A percentile compares a stretch with the other conserved stretches of the same genome.
Evolutionary conservation across 2,888 invertebrate species (phyloP).

Genomic region (Agrilus cyanescens): DNA sequence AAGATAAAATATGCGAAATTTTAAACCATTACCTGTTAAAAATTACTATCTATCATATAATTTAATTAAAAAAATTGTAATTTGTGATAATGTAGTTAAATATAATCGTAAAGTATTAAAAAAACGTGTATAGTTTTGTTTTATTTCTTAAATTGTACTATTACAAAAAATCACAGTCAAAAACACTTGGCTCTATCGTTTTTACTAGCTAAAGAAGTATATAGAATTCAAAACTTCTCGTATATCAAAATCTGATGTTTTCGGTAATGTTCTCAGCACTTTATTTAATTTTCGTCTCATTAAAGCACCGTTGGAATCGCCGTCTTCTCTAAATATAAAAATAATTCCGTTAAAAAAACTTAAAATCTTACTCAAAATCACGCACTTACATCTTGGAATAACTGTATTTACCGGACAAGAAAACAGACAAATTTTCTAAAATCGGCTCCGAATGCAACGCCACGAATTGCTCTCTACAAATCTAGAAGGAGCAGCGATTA

Average conservation of each 20-base stretch:
- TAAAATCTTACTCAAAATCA: not conserved
- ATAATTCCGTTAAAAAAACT: not conserved
- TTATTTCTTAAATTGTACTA: constrained; percentile 1
- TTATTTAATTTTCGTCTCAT: constrained; percentile 52
- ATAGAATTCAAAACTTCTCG: constrained; percentile 61
- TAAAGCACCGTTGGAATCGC: constrained; percentile 40
- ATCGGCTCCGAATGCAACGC: constrained; percentile 87
- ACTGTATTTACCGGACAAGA: constrained; percentile 56
- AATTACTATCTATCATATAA: too few relatives aligned
- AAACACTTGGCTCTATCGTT: constrained; percentile 4
- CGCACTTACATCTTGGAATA: constrained; percentile 29
- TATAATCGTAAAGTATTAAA: too few relatives aligned
- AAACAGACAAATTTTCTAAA: constrained; percentile 71
- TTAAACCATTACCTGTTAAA: too few relatives aligned
- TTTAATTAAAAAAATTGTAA: too few relatives aligned
- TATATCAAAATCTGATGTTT: constrained; percentile 67
- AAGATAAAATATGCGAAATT: too few relatives aligned
- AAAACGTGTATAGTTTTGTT: not conserved
- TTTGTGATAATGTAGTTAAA: too few relatives aligned
- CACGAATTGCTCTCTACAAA: constrained; percentile 97
- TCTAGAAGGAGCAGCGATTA: constrained; percentile 39
- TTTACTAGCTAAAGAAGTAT: constrained; percentile 72
- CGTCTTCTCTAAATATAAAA: constrained; percentile 37
- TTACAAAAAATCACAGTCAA: constrained; percentile 5
- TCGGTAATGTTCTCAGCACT: constrained; percentile 51